These are phyloP conservation scores for Drosophila suboccidentalis DNA, from an alignment of 2,888 invertebrate genomes.

Conservation along the genomic window DNA sequence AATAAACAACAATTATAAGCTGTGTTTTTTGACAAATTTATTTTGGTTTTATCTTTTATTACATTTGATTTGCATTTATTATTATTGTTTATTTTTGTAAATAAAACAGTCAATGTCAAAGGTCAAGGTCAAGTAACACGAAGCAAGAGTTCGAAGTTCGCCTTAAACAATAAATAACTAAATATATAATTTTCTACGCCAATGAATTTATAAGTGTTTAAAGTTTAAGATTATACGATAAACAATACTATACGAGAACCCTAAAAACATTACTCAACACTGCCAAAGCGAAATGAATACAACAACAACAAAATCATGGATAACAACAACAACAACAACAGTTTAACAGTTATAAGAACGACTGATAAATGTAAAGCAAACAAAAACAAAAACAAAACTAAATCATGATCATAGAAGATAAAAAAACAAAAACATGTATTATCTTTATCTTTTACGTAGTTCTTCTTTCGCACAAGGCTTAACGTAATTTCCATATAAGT, in stretches of 20 bases:
- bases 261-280: slow-evolving; percentile 72
- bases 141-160: slow-evolving; percentile 28
- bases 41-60: slow-evolving; percentile 12
- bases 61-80: slow-evolving; percentile 7
- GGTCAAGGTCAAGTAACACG: slow-evolving; percentile 18
- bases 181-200: slow-evolving; percentile 32
- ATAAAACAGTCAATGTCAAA: slow-evolving; percentile 18
- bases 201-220: slow-evolving; percentile 40
- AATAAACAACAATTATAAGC: slow-evolving; percentile 33
- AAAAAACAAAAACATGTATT: slow-evolving; percentile 13
- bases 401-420: slow-evolving; percentile 17
- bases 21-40: slow-evolving; percentile 30
- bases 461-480: slow-evolving; percentile 52
- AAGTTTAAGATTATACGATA: slow-evolving; percentile 25
- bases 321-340: slow-evolving; percentile 38
- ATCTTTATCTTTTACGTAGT: slow-evolving; percentile 23
- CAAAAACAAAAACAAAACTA: neutral
- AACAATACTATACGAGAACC: slow-evolving; percentile 18
- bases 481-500: slow-evolving; percentile 41
- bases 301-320: slow-evolving; percentile 36
- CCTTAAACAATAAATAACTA: slow-evolving; percentile 38
- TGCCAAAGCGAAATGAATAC: slow-evolving; percentile 78
- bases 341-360: slow-evolving; percentile 63
- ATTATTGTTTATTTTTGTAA: slow-evolving; percentile 5
- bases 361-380: slow-evolving; percentile 58